Conservation (phyloP, 2,797 vertebrate genomes). For the Darevskia nairensis region DNA sequence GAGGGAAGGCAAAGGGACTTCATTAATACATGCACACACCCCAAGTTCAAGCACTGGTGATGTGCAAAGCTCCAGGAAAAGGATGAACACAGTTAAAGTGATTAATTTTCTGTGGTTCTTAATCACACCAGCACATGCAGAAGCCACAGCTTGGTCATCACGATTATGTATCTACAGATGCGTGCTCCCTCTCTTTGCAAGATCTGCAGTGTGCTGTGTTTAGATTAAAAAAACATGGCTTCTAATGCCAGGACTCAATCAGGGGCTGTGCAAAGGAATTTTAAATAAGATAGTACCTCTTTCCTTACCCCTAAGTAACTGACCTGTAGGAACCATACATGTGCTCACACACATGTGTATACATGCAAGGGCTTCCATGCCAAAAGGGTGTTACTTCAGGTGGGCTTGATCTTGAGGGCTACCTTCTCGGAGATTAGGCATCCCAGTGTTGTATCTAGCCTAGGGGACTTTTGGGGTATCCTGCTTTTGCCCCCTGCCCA, state of each 20-base stretch:
- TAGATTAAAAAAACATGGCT: background rate
- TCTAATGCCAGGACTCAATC: background rate
- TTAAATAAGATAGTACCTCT: background rate
- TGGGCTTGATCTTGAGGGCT: background rate
- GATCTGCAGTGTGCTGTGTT: background rate
- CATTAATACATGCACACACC: background rate
- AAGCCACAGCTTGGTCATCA: background rate
- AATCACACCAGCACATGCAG: background rate
- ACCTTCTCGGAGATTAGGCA: background rate
- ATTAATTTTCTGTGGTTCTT: background rate
- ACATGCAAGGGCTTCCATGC: background rate
- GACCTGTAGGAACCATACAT: background rate
- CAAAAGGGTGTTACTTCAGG: background rate
- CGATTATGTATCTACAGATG: background rate
- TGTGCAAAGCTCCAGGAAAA: background rate
- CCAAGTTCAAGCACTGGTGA: background rate
- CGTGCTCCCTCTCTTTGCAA: no score
- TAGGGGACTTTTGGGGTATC: background rate
- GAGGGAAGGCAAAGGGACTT: background rate
- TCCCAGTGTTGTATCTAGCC: background rate
- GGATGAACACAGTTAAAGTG: background rate
- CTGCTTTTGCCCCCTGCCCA: background rate
- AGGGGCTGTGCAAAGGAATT: background rate
- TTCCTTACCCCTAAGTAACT: background rate
- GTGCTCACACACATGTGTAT: background rate